Base-by-base conservation (phyloP, 2,888 invertebrate species). In the Cosmopolites sordidus region DNA sequence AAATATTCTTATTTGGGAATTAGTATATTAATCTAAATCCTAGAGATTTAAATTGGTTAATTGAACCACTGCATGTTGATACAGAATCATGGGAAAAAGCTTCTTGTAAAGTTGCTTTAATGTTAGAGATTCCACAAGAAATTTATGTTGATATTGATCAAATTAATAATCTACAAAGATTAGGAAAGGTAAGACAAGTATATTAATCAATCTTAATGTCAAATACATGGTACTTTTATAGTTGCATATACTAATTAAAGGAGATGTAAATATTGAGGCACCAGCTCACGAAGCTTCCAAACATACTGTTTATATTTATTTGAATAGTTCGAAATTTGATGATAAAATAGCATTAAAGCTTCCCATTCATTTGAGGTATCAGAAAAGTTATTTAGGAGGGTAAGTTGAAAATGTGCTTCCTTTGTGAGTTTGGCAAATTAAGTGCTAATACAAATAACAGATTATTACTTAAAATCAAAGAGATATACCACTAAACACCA, bases 281-380 rank as follows among this genome's bases (percentile, higher is more conserved):
- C 68, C 73, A 16, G 67, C 73, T 38, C 73, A 75, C 58, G 66
- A 72, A 58, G 73, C 75, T 1, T 61, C 60, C 27, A 65, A 64
- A 40, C 72, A 75, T 55, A 63, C 58, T 12, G 68, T 72, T 0
- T 70, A 72, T 53, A 63, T 76, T 41, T 76, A 66, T 60, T 59
- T 74, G 39, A 63, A 66, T 33, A 59, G 62, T 22, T n/a, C n/a
- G n/a, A n/a, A n/a, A n/a, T n/a, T n/a, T n/a, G n/a, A n/a, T n/a
- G n/a, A n/a, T n/a, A n/a, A n/a, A n/a, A n/a, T n/a, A n/a, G n/a
- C 62, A 14, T 56, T 76, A 11, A 66, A 62, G 12, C 59, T 78
- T 40, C 78, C 78, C 3, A 68, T 78, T 40, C 78, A 78, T 65
- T 68, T 77, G 49, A 64, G 78, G 22, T 78, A 78, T n/a, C n/a